Evolutionary conservation across 2,113 vertebrate species (phyloP).

Genomic region (Nycticorax nycticorax): DNA sequence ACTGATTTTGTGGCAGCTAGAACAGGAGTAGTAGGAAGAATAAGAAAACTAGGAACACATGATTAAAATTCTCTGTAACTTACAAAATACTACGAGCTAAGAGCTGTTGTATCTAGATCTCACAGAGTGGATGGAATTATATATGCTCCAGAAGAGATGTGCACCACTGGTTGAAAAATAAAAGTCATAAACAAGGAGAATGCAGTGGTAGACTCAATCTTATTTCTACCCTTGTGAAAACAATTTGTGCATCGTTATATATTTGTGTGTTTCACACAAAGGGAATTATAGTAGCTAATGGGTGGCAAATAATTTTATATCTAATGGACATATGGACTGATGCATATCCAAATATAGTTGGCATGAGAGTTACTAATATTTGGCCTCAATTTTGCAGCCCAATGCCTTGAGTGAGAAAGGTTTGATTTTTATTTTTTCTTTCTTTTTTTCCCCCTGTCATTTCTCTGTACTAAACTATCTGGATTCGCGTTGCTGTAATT

Average conservation of each 20-base stretch:
- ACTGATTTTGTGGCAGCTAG: background rate
- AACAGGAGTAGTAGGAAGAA: background rate
- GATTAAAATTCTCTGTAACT: background rate
- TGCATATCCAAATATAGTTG: background rate
- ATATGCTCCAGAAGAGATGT: background rate
- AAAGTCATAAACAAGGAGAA: background rate
- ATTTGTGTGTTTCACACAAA: background rate
- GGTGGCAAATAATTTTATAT: background rate
- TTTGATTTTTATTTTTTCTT: background rate
- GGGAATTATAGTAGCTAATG: background rate
- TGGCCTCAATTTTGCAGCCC: background rate
- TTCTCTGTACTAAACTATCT: background rate
- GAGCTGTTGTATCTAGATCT: background rate
- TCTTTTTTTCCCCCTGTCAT: accelerated
- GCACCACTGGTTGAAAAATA: background rate
- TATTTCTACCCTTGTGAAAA: background rate
- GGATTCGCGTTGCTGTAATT: background rate
- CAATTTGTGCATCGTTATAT: background rate
- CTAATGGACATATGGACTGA: background rate
- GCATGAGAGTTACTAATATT: background rate
- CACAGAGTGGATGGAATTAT: background rate
- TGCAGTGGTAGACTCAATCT: background rate
- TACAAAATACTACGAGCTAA: background rate
- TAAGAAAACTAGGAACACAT: background rate
- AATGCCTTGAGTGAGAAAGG: background rate